Base-by-base conservation (phyloP, 2,113 vertebrate species). In the Atractosteus spatula region DNA sequence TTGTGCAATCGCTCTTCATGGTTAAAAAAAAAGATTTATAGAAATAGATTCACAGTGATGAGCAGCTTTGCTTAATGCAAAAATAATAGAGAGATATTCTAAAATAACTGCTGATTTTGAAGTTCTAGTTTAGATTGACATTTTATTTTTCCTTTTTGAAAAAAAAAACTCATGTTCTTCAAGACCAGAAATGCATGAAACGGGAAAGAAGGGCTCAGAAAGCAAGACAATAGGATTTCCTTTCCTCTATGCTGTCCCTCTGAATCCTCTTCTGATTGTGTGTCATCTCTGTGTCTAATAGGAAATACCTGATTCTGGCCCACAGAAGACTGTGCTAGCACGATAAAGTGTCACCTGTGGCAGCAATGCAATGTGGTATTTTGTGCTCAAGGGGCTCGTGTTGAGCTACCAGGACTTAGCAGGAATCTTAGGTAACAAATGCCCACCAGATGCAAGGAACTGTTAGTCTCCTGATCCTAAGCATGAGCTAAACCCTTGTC, bases 41-140 rank as follows among this genome's bases (percentile, higher is more conserved):
- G 92, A 94, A 96, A 95, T 87, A 86, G 94, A 94, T 87, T 84
- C 85, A 90, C 89, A 87, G 94, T 96, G 94, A 96, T 95, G 89
- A 86, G 81, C 83, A 84, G 94, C 95, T 90, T 91, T 92, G 91
- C 87, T 90, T 89, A 85, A 90, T 77, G 82, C 89, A 89, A 92
- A 92, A 86, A 81, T 89, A 90, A 91, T 93, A 89, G 87, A 91
- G 88, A 91, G 91, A 91, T 76, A 88, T 88, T 90, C 90, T 93
- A 89, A 88, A 91, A 29, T 29, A 90, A 90, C 90, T 89, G 85
- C 87, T 89, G 78, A 76, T 64, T 73, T 78, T 89, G 84, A 91
- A 91, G 88, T 91, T 90, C 74, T 75, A 76, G 72, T 71, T 29
- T 29, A 29, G 29, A 29, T 29, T 29, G 29, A 29, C 29, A 29